Conservation (phyloP, 2,113 vertebrate species). For the Symphodus melops region DNA sequence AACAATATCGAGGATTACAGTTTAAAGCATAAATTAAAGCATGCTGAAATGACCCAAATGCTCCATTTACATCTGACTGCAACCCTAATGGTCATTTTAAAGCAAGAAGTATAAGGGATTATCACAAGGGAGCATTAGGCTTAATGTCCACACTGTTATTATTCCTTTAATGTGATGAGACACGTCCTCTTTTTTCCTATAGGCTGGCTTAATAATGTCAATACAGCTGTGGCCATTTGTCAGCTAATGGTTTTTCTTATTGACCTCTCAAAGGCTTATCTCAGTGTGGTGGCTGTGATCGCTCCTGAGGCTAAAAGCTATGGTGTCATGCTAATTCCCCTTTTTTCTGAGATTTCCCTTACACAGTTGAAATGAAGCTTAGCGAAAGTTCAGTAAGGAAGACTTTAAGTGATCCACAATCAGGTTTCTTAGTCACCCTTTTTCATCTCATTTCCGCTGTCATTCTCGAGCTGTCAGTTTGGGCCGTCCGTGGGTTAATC, state of each 20-base stretch:
- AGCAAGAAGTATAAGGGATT: slow-evolving; percentile 37
- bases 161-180: slow-evolving; percentile 49
- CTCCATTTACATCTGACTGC: slow-evolving; percentile 49
- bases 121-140: slow-evolving; percentile 46
- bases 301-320: slow-evolving; percentile 38
- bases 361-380: too few species aligned
- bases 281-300: slow-evolving; percentile 52
- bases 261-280: slow-evolving; percentile 69
- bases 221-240: slow-evolving; percentile 58
- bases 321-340: slow-evolving; percentile 30
- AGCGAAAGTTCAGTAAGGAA: too few species aligned
- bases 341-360: slow-evolving; percentile 27
- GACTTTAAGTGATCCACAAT: too few species aligned
- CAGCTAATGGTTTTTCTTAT: slow-evolving; percentile 68
- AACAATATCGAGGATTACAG: slow-evolving; percentile 34
- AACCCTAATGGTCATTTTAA: slow-evolving; percentile 48
- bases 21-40: slow-evolving; percentile 47
- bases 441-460: too few species aligned
- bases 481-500: too few species aligned
- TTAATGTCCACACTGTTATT: slow-evolving; percentile 43
- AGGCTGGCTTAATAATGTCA: slow-evolving; percentile 46
- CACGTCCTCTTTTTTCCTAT: slow-evolving; percentile 36
- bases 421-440: too few species aligned
- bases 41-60: slow-evolving; percentile 44
- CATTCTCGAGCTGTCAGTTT: too few species aligned